Base-by-base conservation (phyloP, 2,797 vertebrate species). In the Harpagifer antarcticus region DNA sequence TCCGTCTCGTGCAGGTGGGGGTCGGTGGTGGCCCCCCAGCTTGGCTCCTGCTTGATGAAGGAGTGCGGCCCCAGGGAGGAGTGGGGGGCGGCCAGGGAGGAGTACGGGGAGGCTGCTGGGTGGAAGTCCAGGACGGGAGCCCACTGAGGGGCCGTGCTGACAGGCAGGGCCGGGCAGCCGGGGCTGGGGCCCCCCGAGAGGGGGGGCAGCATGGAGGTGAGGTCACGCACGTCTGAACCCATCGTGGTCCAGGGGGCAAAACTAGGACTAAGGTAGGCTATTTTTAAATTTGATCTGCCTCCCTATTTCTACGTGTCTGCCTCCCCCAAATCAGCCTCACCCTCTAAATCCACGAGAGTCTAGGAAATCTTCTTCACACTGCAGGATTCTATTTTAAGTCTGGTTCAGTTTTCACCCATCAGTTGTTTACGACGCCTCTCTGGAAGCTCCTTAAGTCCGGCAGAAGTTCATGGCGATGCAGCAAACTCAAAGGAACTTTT, bases 11-110 rank as follows among this genome's bases (percentile, higher is more conserved):
- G 91, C 79, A 88, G 91, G 74, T 97, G 97, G 55, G 94, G 93
- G 90, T 99, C 98, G 67, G 96, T 94, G 44, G 95, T 79, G 19
- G 95, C 78, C 68, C 96, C 96, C 98, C 98, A 99, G 93, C 89
- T 97, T 68, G 98, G 98, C 91, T 99, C 98, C 91, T 99, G 97
- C 88, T 99, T 99, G 94, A 99, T 99, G 90, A 98, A 99, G 81
- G 97, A 97, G 93, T 98, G 97, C 0, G 95, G 94, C 37, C 89
- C 92, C 80, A 98, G 93, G 4, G 97, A 96, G 85, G 96, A 93
- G 76, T 98, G 97, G 3, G 97, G 95, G 17, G 96, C 70, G 0
- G 90, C 89, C 79, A 98, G 93, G 2, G 97, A 96, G 84, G 96
- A 94, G 78, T 98, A 98, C 3, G 97, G 96, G 19, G 96, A 94